phyloP scores from a whole-genome alignment of 2,113 vertebrate species.

The Festucalex cinctus region DNA sequence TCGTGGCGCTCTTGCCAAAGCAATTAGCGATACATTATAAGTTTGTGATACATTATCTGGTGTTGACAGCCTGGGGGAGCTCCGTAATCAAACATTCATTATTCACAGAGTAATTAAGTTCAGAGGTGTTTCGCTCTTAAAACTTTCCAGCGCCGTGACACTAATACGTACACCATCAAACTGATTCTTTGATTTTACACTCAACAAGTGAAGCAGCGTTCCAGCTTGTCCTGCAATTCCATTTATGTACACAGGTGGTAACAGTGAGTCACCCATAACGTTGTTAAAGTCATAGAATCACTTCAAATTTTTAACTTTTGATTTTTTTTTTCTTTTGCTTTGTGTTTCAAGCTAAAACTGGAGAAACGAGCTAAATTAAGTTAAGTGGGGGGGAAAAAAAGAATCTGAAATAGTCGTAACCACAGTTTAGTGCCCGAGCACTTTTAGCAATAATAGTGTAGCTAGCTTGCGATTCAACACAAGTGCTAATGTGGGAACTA shows the following conservation, averaged over 20 bases:
- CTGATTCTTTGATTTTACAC: not conserved
- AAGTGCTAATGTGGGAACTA: no score
- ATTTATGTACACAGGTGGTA: not conserved
- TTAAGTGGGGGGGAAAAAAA: no score
- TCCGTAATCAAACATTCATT: slow-evolving; percentile 79
- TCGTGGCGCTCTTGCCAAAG: slow-evolving; percentile 75
- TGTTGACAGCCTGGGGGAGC: slow-evolving; percentile 77
- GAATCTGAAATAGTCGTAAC: no score
- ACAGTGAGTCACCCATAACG: not conserved
- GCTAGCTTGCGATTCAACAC: no score
- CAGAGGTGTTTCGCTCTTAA: slow-evolving; percentile 65
- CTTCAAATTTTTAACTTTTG: not conserved
- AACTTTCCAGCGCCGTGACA: not conserved
- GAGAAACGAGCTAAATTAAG: no score
- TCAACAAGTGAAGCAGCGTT: not conserved
- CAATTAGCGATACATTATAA: slow-evolving; percentile 80
- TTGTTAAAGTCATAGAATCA: no score
- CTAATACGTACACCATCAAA: not conserved
- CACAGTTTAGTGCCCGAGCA: no score
- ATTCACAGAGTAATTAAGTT: slow-evolving; percentile 81
- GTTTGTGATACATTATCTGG: slow-evolving; percentile 78
- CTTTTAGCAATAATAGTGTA: no score
- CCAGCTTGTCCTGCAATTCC: not conserved
- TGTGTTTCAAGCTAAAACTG: no score
- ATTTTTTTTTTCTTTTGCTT: not conserved